phyloP scores from a whole-genome alignment of 64 coral and sea anemone genomes.

The Stylophora pistillata region DNA sequence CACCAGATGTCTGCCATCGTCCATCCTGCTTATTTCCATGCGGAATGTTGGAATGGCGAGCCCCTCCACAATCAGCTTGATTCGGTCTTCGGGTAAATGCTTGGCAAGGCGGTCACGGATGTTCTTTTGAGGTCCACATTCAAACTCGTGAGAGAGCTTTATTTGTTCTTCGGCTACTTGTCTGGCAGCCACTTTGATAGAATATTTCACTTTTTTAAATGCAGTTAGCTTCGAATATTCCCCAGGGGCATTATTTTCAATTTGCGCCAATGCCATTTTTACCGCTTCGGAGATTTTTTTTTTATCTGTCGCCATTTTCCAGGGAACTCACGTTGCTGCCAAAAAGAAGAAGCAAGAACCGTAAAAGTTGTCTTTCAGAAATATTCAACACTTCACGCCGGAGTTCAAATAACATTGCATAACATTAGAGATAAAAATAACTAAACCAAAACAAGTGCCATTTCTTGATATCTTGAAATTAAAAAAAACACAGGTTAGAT shows the following conservation, averaged over 20 bases:
- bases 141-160: slow-evolving; percentile 55
- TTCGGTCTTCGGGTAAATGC: slow-evolving; percentile 48
- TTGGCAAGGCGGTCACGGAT: slow-evolving; percentile 52
- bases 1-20: slow-evolving; percentile 42
- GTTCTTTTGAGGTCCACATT: slow-evolving; percentile 25
- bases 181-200: slow-evolving; percentile 39
- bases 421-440: no score
- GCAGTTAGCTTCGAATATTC: slow-evolving; percentile 57
- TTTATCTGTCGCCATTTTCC: slow-evolving; percentile 11
- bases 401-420: no score
- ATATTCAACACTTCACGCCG: no score
- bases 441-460: no score
- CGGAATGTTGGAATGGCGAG: slow-evolving; percentile 62
- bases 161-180: slow-evolving; percentile 33
- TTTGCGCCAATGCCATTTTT: slow-evolving; percentile 23
- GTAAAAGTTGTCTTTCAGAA: no score
- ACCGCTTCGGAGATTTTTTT: slow-evolving; percentile 37
- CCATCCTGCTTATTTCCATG: slow-evolving; percentile 50
- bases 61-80: slow-evolving; percentile 26
- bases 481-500: no score
- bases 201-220: slow-evolving; percentile 40
- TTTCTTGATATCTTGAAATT: no score
- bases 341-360: no score
- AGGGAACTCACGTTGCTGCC: no score
- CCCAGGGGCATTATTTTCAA: slow-evolving; percentile 17